Base-by-base conservation (phyloP, 2,888 invertebrate genomes). In the Graphium colonna region DNA sequence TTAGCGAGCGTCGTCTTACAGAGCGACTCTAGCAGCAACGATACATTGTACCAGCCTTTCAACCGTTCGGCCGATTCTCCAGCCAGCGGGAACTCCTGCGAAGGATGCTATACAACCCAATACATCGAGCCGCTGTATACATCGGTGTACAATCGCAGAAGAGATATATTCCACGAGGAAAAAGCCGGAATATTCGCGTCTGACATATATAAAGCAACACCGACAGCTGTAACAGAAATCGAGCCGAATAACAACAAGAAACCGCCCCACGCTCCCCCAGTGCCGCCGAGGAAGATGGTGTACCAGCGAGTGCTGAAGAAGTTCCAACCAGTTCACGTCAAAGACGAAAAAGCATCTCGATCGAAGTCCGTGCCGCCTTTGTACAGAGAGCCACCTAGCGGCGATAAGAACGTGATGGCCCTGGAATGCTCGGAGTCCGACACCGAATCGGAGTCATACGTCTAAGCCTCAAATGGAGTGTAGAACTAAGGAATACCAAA, bases 281-380 rank as follows among this genome's bases (percentile, higher is more conserved):
- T 92, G 28, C 92, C 92, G 0, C 92, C 92, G 3, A 80, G 92
- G 64, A 89, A 90, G 62, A 77, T 85, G 75, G 77, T 88, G 43
- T 88, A 89, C 65, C 88, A 87, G 64, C 77, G 84, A 64, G 83
- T 90, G 2, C 75, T 93, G 40, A 91, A 92, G 75, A 92, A 93
- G 66, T 85, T 92, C 61, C 93, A 92, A 52, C 92, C 93, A 0
- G 93, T 93, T 18, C 93, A 93, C 65, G 91, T 92, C 63, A 90
- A 91, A 53, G 92, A 92, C 17, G 92, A 92, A 45, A 90, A 91
- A 57, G 73, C 75, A 40, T 75, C 79, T 0, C 77, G 89, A 18
- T 89, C 89, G 1, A 88, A 87, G 61, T 88, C 90, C 15, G 88
- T 88, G 21, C 88, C 90, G 7, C 82, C 89, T 0, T 62, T 85